phyloP scores from a whole-genome alignment of 2,797 vertebrate genomes.

The Poeciliopsis infans region DNA sequence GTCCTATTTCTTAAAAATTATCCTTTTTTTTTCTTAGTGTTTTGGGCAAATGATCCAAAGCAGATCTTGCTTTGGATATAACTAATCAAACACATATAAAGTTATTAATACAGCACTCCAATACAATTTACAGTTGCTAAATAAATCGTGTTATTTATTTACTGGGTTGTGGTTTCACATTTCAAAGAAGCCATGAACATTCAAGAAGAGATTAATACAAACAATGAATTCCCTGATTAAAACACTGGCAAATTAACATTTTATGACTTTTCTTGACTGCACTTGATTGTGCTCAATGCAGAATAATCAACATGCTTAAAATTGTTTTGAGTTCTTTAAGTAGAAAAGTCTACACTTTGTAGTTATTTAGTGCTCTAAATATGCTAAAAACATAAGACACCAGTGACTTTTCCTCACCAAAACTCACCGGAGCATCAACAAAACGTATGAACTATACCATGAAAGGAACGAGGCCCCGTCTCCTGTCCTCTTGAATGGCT shows the following conservation, averaged over 20 bases:
- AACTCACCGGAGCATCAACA: not conserved
- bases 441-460: conserved; percentile 78
- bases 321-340: not conserved
- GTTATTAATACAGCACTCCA: not conserved
- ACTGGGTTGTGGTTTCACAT: not conserved
- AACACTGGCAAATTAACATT: not conserved
- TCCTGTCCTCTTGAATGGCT: conserved; percentile 89
- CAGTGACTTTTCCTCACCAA: not conserved
- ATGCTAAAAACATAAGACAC: not conserved
- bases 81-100: not conserved
- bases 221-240: not conserved
- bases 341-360: too few species aligned
- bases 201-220: not conserved
- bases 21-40: not conserved
- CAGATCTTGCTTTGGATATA: not conserved
- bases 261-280: not conserved
- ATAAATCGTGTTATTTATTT: not conserved
- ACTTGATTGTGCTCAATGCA: not conserved
- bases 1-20: not conserved
- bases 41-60: not conserved
- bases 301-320: not conserved
- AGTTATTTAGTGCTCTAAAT: not conserved
- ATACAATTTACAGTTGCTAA: not conserved
- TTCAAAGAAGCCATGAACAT: not conserved
- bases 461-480: conserved; percentile 87